Percentiles rank a stretch among this genome's conserved stretches.
phyloP scores from a whole-genome alignment of 2,797 vertebrate genomes.

The Oceanodroma leucorhoa region DNA sequence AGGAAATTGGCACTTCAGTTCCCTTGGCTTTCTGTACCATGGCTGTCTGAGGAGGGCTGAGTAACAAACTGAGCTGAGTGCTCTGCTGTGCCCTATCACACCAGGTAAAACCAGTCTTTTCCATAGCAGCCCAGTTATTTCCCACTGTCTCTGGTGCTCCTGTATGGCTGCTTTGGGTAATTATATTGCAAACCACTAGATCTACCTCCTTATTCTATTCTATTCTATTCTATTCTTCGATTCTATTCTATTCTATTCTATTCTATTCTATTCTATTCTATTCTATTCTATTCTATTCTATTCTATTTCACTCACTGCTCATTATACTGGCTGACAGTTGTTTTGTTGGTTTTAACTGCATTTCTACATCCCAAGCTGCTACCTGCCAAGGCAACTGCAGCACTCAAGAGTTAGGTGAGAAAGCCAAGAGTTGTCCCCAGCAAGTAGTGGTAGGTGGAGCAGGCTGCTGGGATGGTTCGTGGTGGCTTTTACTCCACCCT shows the following conservation, averaged over 20 bases:
- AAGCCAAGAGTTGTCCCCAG: neutral
- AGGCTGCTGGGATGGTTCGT: rapidly evolving
- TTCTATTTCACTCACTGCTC: rapidly evolving
- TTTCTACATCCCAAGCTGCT: neutral
- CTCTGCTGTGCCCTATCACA: neutral
- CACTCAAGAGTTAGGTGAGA: neutral
- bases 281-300: neutral
- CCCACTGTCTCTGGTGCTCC: neutral
- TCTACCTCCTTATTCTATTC: neutral
- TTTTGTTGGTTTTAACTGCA: neutral
- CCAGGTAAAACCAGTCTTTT: neutral
- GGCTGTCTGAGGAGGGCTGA: neutral
- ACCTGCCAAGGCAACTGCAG: neutral
- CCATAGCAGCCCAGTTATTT: neutral
- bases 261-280: neutral
- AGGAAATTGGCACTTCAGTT: neutral
- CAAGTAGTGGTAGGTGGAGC: neutral
- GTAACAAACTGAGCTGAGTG: neutral
- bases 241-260: too few relatives aligned
- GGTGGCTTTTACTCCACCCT: neutral
- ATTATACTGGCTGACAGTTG: rapidly evolving
- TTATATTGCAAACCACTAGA: neutral
- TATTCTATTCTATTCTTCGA: neutral
- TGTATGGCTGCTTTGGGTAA: neutral
- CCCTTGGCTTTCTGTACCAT: neutral